Base-by-base conservation (phyloP, 2,113 vertebrate genomes). In the Symphodus melops region DNA sequence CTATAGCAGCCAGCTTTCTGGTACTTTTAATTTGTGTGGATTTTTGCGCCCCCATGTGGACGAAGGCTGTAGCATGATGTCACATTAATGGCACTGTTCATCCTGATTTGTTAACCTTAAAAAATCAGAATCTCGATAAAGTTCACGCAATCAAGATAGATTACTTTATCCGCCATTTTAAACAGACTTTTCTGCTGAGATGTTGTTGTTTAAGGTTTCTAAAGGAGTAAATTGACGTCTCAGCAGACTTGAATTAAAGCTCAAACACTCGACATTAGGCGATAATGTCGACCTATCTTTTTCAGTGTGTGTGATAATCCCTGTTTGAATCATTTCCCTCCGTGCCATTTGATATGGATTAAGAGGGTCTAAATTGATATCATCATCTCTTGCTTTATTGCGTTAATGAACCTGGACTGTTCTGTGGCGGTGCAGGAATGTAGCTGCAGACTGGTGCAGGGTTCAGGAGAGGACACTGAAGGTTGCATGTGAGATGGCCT, bases 391-490 rank as follows among this genome's bases (percentile, higher is more conserved):
- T 51, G 59, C 36, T 10, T 60, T 66, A 82, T 68, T 36, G 33
- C 25, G 46, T 64, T 21, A 52, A 62, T 75, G 68, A 62, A 69
- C 52, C 42, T 72, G 36, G 23, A 5, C 5, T 44, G 19, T 21
- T 7, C 20, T 2, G 39, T 36, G 59, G 28, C 10, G 42, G 13
- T 79, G 36, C 53, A 39, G 46, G 75, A 52, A 19, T 12, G 55
- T 20, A 20, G 10, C 46, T 54, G 70, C 57, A 60, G 63, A 62
- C 69, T 68, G 52, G 37, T 25, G 1, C 53, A 54, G 62, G 53
- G 69, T 60, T 77, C 33, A 79, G 52, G 10, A 49, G 66, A 67
- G 44, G 60, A 76, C 52, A 17, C 48, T 84, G 75, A 86, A 90
- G 88, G 75, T 76, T 82, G 68, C 28, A 14, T 62, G 77, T 44